These are phyloP conservation scores for Resseliella maxima DNA, from an alignment of 2,888 invertebrate species.

Conservation along the genomic window DNA sequence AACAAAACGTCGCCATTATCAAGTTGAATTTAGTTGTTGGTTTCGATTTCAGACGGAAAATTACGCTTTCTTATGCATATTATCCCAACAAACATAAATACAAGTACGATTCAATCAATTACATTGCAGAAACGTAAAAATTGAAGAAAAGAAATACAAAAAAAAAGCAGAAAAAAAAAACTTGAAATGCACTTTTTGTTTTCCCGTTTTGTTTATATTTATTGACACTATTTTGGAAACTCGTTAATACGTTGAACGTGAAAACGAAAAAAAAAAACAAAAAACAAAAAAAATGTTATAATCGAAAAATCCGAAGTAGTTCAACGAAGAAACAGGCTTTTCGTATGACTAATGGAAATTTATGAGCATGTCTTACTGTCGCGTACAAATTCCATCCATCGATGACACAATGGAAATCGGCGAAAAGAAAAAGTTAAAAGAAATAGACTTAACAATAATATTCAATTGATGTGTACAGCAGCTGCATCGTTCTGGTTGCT, in stretches of 20 bases:
- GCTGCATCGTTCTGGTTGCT: too few relatives aligned
- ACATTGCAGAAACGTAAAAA: background rate
- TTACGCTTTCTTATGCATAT: constrained; percentile 32
- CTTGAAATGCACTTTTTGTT: background rate
- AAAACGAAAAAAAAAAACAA: background rate
- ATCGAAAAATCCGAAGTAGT: constrained; percentile 9
- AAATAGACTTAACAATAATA: too few relatives aligned
- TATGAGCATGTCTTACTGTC: background rate
- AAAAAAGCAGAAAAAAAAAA: too few relatives aligned
- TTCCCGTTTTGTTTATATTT: background rate
- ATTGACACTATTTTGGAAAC: constrained; percentile 43
- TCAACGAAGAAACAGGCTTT: background rate
- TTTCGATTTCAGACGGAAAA: background rate
- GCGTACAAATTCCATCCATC: background rate
- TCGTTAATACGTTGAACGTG: background rate
- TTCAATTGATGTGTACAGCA: too few relatives aligned
- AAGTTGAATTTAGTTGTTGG: background rate
- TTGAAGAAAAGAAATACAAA: background rate
- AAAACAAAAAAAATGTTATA: background rate
- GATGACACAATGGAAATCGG: too few relatives aligned
- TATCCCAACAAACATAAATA: background rate
- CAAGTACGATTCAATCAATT: background rate
- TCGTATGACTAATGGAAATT: background rate
- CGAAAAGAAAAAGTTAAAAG: too few relatives aligned
- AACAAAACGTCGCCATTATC: background rate